Evolutionary conservation across 1,140 invertebrate species (phyloP).

Genomic region (Microvelia longipes): DNA sequence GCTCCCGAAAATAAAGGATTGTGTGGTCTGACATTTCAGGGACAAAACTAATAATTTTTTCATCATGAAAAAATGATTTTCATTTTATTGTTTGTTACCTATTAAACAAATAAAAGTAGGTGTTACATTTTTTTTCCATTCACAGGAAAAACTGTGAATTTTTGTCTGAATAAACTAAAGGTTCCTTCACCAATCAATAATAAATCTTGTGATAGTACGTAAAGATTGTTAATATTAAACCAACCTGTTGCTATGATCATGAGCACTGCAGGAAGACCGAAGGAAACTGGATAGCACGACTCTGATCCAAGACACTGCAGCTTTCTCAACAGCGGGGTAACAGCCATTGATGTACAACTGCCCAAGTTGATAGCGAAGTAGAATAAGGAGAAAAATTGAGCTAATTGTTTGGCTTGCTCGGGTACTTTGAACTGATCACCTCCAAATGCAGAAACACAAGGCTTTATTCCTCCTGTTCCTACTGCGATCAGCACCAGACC

Average conservation of each 20-base stretch:
- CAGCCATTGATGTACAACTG: constrained; percentile 70
- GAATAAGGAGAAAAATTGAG: constrained; percentile 81
- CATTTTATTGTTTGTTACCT: too few species aligned
- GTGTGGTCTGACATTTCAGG: too few species aligned
- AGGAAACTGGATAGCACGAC: constrained; percentile 78
- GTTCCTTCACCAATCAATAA: too few species aligned
- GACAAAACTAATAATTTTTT: too few species aligned
- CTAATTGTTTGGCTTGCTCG: constrained; percentile 54
- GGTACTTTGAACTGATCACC: constrained; percentile 86
- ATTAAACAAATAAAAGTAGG: too few species aligned
- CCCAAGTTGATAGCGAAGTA: constrained; percentile 89
- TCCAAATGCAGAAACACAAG: constrained; percentile 91
- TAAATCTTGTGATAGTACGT: too few species aligned
- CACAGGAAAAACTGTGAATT: too few species aligned
- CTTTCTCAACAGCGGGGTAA: constrained; percentile 73
- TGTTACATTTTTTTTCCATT: too few species aligned
- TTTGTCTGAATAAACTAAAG: too few species aligned
- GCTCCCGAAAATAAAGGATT: too few species aligned
- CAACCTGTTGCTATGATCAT: constrained; percentile 70
- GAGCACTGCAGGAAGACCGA: constrained; percentile 73
- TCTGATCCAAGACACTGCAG: constrained; percentile 65
- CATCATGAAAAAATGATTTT: too few species aligned
- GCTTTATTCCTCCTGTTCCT: constrained; percentile 93
- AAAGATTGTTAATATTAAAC: too few species aligned
- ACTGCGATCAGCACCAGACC: constrained; percentile 70